Percentiles rank a stretch among this genome's conserved stretches.
Evolutionary conservation across 2,888 invertebrate genomes (phyloP).

Genomic region (Cremastobaeus sp.): DNA sequence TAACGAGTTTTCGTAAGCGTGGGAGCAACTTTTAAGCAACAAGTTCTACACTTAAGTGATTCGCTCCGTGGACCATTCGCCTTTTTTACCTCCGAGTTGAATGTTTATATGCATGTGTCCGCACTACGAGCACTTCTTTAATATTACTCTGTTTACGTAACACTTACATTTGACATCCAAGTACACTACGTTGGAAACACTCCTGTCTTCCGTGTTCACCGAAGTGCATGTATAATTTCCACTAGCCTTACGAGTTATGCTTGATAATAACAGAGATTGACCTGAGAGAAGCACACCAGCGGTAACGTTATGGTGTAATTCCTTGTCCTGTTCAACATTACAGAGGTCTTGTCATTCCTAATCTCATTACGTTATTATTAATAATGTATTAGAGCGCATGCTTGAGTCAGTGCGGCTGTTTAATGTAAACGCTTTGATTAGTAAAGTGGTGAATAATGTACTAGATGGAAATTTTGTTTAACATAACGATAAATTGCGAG

Average conservation of each 20-base stretch:
- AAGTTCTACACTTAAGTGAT: constrained; percentile 36
- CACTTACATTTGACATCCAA: constrained; percentile 80
- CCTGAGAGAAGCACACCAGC: constrained; percentile 91
- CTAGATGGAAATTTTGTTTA: no score
- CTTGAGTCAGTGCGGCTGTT: constrained; percentile 9
- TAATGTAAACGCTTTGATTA: constrained; percentile 4
- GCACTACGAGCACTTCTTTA: constrained; percentile 14
- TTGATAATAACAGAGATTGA: constrained; percentile 92
- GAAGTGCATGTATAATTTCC: constrained; percentile 94
- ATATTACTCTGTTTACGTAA: constrained; percentile 8
- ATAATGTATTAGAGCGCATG: constrained; percentile 46
- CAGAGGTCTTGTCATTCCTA: constrained; percentile 47
- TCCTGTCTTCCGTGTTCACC: constrained; percentile 90
- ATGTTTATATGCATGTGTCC: not conserved
- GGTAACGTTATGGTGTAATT: constrained; percentile 90
- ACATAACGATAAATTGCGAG: no score
- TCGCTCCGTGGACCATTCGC: constrained; percentile 2
- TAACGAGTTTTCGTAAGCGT: constrained; percentile 46
- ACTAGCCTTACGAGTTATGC: constrained; percentile 88
- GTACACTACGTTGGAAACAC: constrained; percentile 79
- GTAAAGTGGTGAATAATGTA: no score
- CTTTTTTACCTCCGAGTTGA: not conserved
- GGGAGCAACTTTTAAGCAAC: constrained; percentile 38
- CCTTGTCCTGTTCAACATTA: constrained; percentile 83
- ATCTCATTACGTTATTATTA: constrained; percentile 47